Conservation (phyloP, 2,797 vertebrate species). For the Galaxias olidus region DNA sequence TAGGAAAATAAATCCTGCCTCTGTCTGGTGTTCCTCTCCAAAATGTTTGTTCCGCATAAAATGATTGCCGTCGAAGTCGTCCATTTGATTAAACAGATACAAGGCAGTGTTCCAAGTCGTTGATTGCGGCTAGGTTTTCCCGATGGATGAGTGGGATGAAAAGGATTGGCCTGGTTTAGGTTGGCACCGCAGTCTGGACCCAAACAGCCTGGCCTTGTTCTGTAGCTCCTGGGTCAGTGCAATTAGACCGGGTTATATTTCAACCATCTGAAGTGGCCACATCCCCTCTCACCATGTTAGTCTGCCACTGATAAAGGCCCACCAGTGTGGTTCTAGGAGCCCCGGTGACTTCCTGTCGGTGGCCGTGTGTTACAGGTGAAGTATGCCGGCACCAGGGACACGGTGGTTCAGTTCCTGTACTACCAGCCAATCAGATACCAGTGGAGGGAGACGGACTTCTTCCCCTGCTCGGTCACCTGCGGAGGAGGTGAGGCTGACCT, state of each 20-base stretch:
- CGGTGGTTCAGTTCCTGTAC: constrained; percentile 87
- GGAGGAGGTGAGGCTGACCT: constrained; percentile 84
- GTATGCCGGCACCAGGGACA: constrained; percentile 81
- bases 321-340: too few relatives aligned
- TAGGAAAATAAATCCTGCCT: constrained; percentile 9
- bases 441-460: constrained; percentile 94
- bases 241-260: constrained; percentile 9
- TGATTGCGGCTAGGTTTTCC: constrained; percentile 16
- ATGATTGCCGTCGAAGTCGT: constrained; percentile 17
- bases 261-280: background rate
- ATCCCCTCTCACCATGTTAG: background rate
- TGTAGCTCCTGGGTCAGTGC: background rate
- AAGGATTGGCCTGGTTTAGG: constrained; percentile 13
- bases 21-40: constrained; percentile 4
- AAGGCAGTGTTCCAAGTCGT: constrained; percentile 10
- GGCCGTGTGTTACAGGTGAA: constrained; percentile 74
- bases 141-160: background rate
- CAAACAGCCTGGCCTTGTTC: background rate
- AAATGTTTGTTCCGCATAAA: constrained; percentile 10
- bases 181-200: constrained; percentile 13
- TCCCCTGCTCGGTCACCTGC: constrained; percentile 90
- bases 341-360: too few relatives aligned
- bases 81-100: constrained; percentile 17
- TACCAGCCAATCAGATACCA: constrained; percentile 94
- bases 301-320: too few relatives aligned